Evolutionary conservation across 2,888 invertebrate species (phyloP), one percentile per base, ranked within the genome.

Genomic region (Noctua pronuba): DNA sequence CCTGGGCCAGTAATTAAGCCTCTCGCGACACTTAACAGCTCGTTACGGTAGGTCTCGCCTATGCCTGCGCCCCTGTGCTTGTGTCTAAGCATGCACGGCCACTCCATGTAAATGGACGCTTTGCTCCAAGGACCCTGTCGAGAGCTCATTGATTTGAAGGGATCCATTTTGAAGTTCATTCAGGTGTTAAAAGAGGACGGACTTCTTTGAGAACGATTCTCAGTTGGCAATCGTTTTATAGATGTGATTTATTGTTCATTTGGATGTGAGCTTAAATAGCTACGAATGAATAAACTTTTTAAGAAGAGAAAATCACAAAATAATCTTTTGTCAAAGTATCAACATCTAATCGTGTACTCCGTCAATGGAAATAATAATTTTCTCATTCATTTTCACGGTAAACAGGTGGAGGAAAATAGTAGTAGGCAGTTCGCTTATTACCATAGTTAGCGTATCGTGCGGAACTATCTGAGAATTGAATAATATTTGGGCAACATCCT

Each of bases 1-100:
- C 75, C 69, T 75, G 49, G 77, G 85, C 60, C 80, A 82, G 90
- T 94, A 94, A 94, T 94, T 94, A 94, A 93, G 90, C 89, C 89
- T 85, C 90, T 88, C 90, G 92, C 91, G 93, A 94, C 94, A 94
- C 93, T 93, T 92, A 88, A 87, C 92, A 88, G 90, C 90, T 90
- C 89, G 93, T 94, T 94, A 92, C 91, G 91, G 93, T 94, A 94
- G 94, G 94, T 94, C 94, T 91, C 91, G 92, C 76, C 83, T 21
- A 46, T 28, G 66, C 64, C 38, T 67, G 60, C n/a, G 52, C 60
- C 10, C 44, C 49, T 55, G 72, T 62, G 72, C 52, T 28, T 28
- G 28, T 49, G 46, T 69, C 69, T 44, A 60, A 5, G 44, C 35
- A 31, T 69, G 60, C 66, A 74, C 71, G 68, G 71, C 76, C 75